Base-by-base conservation (phyloP, 2,113 vertebrate species). In the Rhabdornis inornatus region DNA sequence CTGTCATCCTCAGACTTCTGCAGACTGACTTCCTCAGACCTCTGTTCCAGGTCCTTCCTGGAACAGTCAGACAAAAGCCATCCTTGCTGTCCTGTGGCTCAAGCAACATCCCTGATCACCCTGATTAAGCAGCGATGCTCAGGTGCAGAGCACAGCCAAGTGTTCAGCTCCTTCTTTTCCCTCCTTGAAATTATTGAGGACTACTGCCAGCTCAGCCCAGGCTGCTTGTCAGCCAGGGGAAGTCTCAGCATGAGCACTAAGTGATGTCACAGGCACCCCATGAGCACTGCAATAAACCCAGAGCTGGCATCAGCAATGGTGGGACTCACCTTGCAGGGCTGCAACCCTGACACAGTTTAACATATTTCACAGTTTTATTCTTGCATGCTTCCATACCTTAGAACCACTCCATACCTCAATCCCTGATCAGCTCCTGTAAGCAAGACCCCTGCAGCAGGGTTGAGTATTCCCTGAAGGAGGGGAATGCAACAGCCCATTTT, bases 51-150 rank as follows among this genome's bases (percentile, higher is more conserved):
- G 19, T 56, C 25, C 13, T 24, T 60, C 27, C 55, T 44, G 83
- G 30, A 59, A 44, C 10, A 78, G 52, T 7, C 8, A 6, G 25
- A 27, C 66, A 57, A 76, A 64, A 0, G 0, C 42, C 14, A 2
- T 10, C 37, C 5, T 2, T 1, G 4, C 39, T 15, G n/a, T 40
- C 66, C 45, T 16, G 8, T 5, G 18, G 49, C 49, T 27, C 52
- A 39, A 53, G 40, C 28, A 27, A 44, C 63, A 37, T 8, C 63
- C 20, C 5, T 4, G 3, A 22, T 30, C 28, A 33, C 69, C 0
- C 0, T 5, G 57, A 12, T 0, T 0, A 35, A 40, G 31, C 61
- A 7, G 27, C 0, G 0, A 25, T 42, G 28, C 33, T 70, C 83
- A 33, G 37, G 17, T 9, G 7, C 4, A 63, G 60, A 55, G 27